Percentiles rank a stretch among this genome's conserved stretches.
Evolutionary conservation across 2,113 vertebrate genomes (phyloP).

Genomic region (Meles meles): DNA sequence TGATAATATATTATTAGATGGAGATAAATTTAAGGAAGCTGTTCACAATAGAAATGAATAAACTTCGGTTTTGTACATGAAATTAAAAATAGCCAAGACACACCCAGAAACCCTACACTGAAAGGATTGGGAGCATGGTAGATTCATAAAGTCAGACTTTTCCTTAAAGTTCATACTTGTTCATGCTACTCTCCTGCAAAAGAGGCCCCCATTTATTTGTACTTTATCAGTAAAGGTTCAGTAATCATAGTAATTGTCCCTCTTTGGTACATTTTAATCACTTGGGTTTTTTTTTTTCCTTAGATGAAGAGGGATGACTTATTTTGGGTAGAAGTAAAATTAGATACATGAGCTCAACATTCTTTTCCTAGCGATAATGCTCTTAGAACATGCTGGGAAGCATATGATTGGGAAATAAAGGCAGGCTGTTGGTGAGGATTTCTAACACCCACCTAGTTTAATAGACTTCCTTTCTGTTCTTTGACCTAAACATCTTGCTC

Average conservation of each 20-base stretch:
- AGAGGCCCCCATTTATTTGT: not conserved
- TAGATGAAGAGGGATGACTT: constrained; percentile 37
- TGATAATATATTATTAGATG: constrained; percentile 21
- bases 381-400: constrained; percentile 39
- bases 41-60: constrained; percentile 29
- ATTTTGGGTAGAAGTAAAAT: constrained; percentile 62
- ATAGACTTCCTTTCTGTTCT: not conserved
- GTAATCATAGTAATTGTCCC: constrained; percentile 25
- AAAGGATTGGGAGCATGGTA: not conserved
- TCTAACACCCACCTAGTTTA: constrained; percentile 3
- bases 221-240: constrained; percentile 3
- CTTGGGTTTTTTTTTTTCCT: not conserved
- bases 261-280: constrained; percentile 34
- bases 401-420: constrained; percentile 42
- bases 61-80: constrained; percentile 24
- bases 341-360: constrained; percentile 60
- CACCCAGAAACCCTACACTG: not conserved
- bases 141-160: not conserved
- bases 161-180: not conserved
- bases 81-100: constrained; percentile 40
- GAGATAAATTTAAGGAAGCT: constrained; percentile 35
- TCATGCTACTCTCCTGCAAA: not conserved
- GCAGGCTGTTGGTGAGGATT: constrained; percentile 43
- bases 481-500: constrained; percentile 30
- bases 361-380: constrained; percentile 26